phyloP scores from a whole-genome alignment of 2,888 invertebrate genomes.

The Drosophila maculinotata region DNA sequence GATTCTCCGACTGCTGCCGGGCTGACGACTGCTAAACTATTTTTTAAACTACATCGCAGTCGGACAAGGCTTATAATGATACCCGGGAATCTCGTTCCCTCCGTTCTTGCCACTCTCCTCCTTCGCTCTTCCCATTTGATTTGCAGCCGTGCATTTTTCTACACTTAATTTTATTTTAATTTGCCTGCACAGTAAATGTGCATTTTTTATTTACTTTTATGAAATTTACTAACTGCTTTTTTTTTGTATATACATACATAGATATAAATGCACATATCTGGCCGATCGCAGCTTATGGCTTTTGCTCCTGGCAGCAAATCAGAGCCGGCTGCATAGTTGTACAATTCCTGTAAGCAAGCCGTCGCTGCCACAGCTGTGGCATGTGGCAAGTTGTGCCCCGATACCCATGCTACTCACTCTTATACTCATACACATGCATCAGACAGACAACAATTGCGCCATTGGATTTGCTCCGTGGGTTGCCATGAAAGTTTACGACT shows the following conservation, averaged over 20 bases:
- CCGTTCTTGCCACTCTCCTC: neutral
- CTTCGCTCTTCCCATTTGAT: constrained; percentile 1
- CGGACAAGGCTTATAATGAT: constrained; percentile 30
- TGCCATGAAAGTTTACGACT: constrained; percentile 43
- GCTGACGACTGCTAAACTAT: constrained; percentile 42
- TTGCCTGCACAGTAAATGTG: constrained; percentile 8
- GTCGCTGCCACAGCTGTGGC: constrained; percentile 58
- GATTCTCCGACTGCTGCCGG: constrained; percentile 45
- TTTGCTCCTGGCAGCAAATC: constrained; percentile 35
- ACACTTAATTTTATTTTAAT: constrained; percentile 72
- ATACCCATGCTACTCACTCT: constrained; percentile 22
- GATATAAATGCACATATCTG: constrained; percentile 3
- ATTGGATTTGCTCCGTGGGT: constrained; percentile 61
- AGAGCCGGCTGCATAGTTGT: constrained; percentile 70
- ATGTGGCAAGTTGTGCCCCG: constrained; percentile 66
- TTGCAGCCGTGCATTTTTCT: constrained; percentile 34
- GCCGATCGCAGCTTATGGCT: constrained; percentile 28
- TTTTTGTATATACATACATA: neutral
- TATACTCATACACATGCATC: constrained; percentile 21
- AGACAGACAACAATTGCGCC: constrained; percentile 70
- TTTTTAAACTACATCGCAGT: constrained; percentile 55
- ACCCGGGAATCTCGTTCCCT: neutral
- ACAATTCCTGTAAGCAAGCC: constrained; percentile 76
- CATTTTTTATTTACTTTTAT: constrained; percentile 31
- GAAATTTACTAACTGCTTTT: constrained; percentile 44